Percentiles rank a stretch among this genome's conserved stretches.
Evolutionary conservation across 1,140 invertebrate species (phyloP).

Genomic region (Bombus terrestris): DNA sequence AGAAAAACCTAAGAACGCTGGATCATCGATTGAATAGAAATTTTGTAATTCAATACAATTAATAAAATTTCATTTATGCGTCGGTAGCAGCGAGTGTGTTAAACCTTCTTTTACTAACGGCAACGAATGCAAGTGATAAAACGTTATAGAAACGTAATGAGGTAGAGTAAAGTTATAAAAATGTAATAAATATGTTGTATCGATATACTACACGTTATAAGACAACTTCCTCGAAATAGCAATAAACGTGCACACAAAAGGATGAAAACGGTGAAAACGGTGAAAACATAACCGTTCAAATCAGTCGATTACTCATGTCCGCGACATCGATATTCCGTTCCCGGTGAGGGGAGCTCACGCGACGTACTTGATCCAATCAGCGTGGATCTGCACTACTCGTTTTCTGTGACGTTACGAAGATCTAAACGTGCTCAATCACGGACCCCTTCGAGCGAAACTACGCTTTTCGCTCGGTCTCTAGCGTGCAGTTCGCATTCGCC

Average conservation of each 20-base stretch:
- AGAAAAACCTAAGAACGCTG: no score
- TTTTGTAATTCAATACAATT: no score
- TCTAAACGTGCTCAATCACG: constrained; percentile 18
- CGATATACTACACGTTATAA: neutral
- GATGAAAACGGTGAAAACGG: neutral
- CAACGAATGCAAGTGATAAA: neutral
- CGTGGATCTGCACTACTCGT: neutral
- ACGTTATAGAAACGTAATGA: neutral
- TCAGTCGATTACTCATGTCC: neutral
- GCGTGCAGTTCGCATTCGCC: neutral
- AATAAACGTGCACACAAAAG: neutral
- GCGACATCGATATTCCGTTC: neutral
- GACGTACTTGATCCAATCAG: neutral
- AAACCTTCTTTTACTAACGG: no score
- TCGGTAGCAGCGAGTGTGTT: no score
- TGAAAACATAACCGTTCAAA: neutral
- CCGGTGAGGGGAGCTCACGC: neutral
- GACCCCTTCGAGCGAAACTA: constrained; percentile 13
- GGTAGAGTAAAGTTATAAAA: neutral
- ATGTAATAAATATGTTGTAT: no score
- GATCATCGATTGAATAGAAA: no score
- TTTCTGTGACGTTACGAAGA: constrained; percentile 18
- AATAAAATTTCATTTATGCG: no score
- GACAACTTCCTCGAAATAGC: neutral
- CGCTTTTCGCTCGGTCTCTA: constrained; percentile 13